Base-by-base conservation (phyloP, 2,113 vertebrate species). In the Marmota monax region DNA sequence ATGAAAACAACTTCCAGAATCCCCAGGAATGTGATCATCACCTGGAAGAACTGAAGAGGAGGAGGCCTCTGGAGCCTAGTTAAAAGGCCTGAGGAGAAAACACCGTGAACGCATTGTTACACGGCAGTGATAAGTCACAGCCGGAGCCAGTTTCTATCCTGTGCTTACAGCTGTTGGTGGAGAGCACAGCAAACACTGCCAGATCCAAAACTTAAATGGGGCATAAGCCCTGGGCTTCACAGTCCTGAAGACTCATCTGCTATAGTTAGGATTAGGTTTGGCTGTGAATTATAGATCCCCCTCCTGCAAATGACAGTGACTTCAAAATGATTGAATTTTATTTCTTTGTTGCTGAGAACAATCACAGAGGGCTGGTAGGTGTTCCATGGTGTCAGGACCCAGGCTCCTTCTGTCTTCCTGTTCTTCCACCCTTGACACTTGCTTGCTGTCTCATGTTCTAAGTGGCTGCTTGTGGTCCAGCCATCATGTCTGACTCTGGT, bases 51-150 rank as follows among this genome's bases (percentile, higher is more conserved):
- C 32, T 77, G 5, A 1, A 77, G 69, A 34, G 70, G 51, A 48
- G 82, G 67, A 87, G 94, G 29, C 7, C 25, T 88, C 72, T 37
- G 78, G 72, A 76, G 77, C 85, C 61, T 13, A 4, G 25, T 82
- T 76, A 32, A 90, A 92, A 74, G 84, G 78, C 90, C 42, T 16
- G 11, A 67, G 39, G 82, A 92, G 72, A 94, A 93, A 89, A 92
- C 67, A 85, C 3, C 37, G 4, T 77, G 70, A 88, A 70, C 1
- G 14, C 51, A 17, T 74, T 80, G 82, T 82, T 91, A 45, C 1
- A 45, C 79, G n/a, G 70, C 63, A 80, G 84, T 61, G 69, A n/a
- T 70, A 65, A 65, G n/a, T 76, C 85, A 34, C 53, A 90, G 20
- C 4, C 1, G 37, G 78, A 90, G 83, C 67, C 73, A 45, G 14